Evolutionary conservation across 1,140 invertebrate species (phyloP).

Genomic region (Zaprionus gabonicus): DNA sequence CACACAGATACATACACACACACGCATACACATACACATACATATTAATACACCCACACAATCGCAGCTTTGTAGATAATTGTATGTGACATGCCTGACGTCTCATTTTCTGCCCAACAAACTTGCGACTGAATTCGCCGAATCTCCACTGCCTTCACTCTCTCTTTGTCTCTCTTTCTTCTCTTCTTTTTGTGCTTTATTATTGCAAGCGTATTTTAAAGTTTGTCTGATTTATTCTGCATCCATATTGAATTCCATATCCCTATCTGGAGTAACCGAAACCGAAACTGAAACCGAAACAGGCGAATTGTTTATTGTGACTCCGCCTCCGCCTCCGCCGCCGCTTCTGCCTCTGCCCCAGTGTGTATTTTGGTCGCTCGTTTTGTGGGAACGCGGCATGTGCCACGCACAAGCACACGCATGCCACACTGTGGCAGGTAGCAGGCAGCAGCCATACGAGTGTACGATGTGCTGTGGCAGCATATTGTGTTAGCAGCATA

Average conservation of each 20-base stretch:
- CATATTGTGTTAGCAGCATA: slow-evolving; percentile 53
- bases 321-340: background rate
- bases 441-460: background rate
- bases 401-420: slow-evolving; percentile 21
- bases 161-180: background rate
- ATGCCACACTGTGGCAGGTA: background rate
- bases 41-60: background rate
- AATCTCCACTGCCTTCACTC: slow-evolving; percentile 4
- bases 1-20: background rate
- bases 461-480: slow-evolving; percentile 29
- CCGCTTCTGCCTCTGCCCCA: background rate
- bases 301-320: slow-evolving; percentile 44
- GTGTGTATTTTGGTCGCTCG: slow-evolving; percentile 47
- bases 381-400: slow-evolving; percentile 59
- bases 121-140: slow-evolving; percentile 55
- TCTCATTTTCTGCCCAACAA: slow-evolving; percentile 76
- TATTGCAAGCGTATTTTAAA: slow-evolving; percentile 73
- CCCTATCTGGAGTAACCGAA: slow-evolving; percentile 14
- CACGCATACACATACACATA: background rate
- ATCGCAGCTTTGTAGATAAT: slow-evolving; percentile 27
- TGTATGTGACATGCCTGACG: slow-evolving; percentile 70
- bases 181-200: background rate
- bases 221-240: slow-evolving; percentile 62
- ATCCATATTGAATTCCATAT: slow-evolving; percentile 4
- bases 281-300: slow-evolving; percentile 16